phyloP scores from a whole-genome alignment of 2,888 invertebrate genomes.

The Resseliella maxima region DNA sequence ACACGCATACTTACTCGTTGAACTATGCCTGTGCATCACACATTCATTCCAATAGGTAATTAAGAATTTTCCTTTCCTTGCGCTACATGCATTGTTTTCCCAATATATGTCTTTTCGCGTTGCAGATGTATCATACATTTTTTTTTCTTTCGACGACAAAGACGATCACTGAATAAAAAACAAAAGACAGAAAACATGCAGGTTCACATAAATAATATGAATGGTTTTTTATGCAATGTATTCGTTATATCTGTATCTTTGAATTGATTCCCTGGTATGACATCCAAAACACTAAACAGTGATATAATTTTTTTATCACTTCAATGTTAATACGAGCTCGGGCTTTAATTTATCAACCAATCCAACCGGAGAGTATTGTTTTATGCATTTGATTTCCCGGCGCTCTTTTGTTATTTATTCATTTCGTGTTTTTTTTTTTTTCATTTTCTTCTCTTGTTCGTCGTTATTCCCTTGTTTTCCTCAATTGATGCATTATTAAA shows the following conservation, averaged over 20 bases:
- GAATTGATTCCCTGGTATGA: constrained; percentile 48
- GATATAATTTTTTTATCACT: constrained; percentile 37
- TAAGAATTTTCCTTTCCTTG: constrained; percentile 12
- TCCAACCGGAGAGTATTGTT: neutral
- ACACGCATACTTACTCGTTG: too few relatives aligned
- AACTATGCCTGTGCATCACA: constrained; percentile 1
- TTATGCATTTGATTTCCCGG: constrained; percentile 41
- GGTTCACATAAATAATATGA: constrained; percentile 50
- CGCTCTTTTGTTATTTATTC: constrained; percentile 19
- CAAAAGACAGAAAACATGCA: constrained; percentile 37
- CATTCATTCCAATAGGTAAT: constrained; percentile 37
- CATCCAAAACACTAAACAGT: constrained; percentile 47
- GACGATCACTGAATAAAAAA: neutral
- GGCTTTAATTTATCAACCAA: constrained; percentile 21
- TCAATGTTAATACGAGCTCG: neutral
- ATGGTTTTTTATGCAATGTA: neutral
- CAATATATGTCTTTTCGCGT: neutral
- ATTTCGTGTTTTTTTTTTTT: neutral
- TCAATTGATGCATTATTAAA: constrained; percentile 27
- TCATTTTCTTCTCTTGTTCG: neutral
- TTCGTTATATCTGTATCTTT: constrained; percentile 50
- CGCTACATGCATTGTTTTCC: constrained; percentile 26
- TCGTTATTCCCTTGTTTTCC: neutral
- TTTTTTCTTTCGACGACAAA: neutral
- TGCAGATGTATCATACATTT: neutral